phyloP scores from a whole-genome alignment of 2,797 vertebrate genomes.

The Bradypodion ventrale region DNA sequence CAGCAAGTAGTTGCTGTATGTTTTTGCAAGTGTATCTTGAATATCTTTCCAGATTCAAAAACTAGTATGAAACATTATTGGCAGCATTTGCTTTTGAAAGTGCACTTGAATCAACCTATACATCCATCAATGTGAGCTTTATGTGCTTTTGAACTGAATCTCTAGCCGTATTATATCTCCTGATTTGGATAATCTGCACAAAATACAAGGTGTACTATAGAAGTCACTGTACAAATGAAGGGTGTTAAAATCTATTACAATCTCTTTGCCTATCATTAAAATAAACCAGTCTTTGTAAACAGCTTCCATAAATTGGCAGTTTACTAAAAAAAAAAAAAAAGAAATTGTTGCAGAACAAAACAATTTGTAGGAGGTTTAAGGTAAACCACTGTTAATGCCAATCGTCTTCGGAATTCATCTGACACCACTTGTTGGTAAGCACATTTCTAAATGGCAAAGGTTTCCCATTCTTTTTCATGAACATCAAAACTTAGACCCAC shows the following conservation, averaged over 20 bases:
- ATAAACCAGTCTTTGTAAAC: slow-evolving; percentile 31
- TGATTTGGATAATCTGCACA: slow-evolving; percentile 38
- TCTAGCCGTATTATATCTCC: slow-evolving; percentile 11
- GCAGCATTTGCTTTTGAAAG: slow-evolving; percentile 25
- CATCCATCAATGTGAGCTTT: slow-evolving; percentile 36
- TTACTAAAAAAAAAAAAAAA: slow-evolving; percentile 31
- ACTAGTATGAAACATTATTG: neutral
- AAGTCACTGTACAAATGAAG: slow-evolving; percentile 40
- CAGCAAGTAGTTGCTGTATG: neutral
- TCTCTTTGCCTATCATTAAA: slow-evolving; percentile 42
- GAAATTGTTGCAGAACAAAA: slow-evolving; percentile 29
- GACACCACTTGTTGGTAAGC: slow-evolving; percentile 37
- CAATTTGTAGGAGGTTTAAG: slow-evolving; percentile 11
- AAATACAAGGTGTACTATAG: slow-evolving; percentile 16
- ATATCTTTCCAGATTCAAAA: neutral
- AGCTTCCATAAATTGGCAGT: slow-evolving; percentile 45
- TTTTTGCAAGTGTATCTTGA: neutral
- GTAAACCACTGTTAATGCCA: slow-evolving; percentile 16
- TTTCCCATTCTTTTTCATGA: slow-evolving; percentile 47
- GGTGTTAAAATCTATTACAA: slow-evolving; percentile 20
- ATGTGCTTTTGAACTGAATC: slow-evolving; percentile 29
- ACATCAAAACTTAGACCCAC: slow-evolving; percentile 32
- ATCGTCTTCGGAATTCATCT: slow-evolving; percentile 4
- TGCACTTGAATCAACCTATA: neutral
- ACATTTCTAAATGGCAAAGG: slow-evolving; percentile 24